Conservation (phyloP, 2,113 vertebrate species). For the Sorex araneus region DNA sequence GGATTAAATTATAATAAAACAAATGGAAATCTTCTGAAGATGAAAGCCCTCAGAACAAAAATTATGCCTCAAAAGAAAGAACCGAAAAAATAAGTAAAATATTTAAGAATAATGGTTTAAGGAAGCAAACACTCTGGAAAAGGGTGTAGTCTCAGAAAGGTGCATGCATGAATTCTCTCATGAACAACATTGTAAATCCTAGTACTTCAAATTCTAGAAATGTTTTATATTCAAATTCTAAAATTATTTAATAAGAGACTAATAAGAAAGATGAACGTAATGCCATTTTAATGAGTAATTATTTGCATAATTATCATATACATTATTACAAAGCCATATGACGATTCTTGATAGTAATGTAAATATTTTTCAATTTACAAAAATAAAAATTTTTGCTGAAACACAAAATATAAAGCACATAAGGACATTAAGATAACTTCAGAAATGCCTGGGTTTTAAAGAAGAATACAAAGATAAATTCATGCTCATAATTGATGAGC, state of each 20-base stretch:
- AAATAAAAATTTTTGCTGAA: slow-evolving; percentile 19
- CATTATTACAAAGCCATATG: slow-evolving; percentile 30
- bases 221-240: background rate
- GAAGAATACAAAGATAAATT: background rate
- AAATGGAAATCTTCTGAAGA: background rate
- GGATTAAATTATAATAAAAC: slow-evolving; percentile 22
- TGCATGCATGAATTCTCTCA: background rate
- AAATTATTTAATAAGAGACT: slow-evolving; percentile 9
- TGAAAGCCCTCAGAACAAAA: background rate
- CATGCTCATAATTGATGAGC: slow-evolving; percentile 6
- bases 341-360: background rate
- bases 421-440: background rate
- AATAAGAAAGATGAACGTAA: slow-evolving; percentile 30
- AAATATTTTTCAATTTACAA: background rate
- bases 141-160: no score
- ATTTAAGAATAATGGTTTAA: no score
- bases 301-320: background rate
- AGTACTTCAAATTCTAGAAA: background rate
- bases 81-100: no score
- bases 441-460: slow-evolving; percentile 46
- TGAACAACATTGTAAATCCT: background rate
- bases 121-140: no score
- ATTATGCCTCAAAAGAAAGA: background rate
- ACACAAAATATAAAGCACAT: background rate
- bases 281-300: slow-evolving; percentile 16